Base-by-base conservation (phyloP, 2,888 invertebrate genomes). In the Caenorhabditis wallacei region DNA sequence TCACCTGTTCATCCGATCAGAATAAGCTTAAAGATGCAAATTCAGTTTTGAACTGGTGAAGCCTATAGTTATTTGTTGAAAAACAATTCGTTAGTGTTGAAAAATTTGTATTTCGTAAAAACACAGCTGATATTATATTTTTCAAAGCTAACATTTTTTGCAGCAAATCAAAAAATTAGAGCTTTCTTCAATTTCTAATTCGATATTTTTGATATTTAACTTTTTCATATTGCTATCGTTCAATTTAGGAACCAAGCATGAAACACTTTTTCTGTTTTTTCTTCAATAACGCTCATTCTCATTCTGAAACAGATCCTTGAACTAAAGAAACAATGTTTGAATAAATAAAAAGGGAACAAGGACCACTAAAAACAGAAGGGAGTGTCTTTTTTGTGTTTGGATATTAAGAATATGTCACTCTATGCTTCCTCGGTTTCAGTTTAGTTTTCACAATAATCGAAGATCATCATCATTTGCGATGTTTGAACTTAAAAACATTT, bases 391-490 rank as follows among this genome's bases (percentile, higher is more conserved):
- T 20, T 22, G 3, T 54, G 26, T 54, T 24, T 22, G 22, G 22
- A 26, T 54, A 26, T 54, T 24, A 54, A 24, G 53, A 54, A 18
- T 24, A 24, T 24, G 22, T 51, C 51, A 51, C 51, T 18, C 48
- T n/a, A 10, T 64, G 46, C 40, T 48, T 48, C 24, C n/a, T 48
- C 26, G 46, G 18, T 18, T n/a, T 8, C 18, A 18, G 8, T 3
- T n/a, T 18, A 48, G 46, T 48, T 48, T 18, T 48, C 3, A 48
- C 1, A 48, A 5, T 18, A 11, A 46, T 46, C 64, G 18, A 64
- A 64, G 43, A 48, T 46, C 51, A 66, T 30, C 18, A n/a, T 24
- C 7, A 51, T 30, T 13, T 10, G 24, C 3, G 48, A 66, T 66
- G 24, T 66, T 30, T 51, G 37, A 63, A 2, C 20, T 63, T n/a